Percentiles rank a stretch among this genome's conserved stretches.
phyloP scores from a whole-genome alignment of 2,113 vertebrate species.

The Leptobrachium leishanense region DNA sequence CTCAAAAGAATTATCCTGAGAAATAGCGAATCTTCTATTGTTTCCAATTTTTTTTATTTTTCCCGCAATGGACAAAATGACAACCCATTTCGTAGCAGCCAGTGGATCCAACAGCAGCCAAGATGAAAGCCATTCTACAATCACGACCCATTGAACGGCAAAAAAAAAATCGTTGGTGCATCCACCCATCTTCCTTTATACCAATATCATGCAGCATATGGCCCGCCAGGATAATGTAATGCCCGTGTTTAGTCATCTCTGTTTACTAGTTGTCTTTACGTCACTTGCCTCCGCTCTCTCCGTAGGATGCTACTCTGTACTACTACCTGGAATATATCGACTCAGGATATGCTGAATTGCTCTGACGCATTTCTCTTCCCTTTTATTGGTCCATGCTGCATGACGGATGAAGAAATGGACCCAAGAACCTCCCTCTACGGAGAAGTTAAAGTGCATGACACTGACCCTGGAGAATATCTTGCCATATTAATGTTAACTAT shows the following conservation, averaged over 20 bases:
- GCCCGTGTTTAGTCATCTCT: conserved; percentile 57
- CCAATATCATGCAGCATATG: conserved; percentile 65
- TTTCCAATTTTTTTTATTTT: conserved; percentile 53
- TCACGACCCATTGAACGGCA: conserved; percentile 57
- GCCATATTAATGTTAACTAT: too few species aligned
- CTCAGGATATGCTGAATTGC: conserved; percentile 61
- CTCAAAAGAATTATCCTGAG: conserved; percentile 69
- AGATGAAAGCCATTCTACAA: conserved; percentile 54
- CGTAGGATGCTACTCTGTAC: too few species aligned
- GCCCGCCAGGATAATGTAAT: conserved; percentile 55
- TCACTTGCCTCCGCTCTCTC: too few species aligned
- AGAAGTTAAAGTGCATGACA: conserved; percentile 84
- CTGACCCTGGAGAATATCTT: conserved; percentile 80
- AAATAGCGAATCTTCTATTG: conserved; percentile 69
- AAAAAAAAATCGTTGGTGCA: conserved; percentile 52
- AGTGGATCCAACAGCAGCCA: conserved; percentile 63
- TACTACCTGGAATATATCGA: conserved; percentile 62
- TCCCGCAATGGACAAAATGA: conserved; percentile 56
- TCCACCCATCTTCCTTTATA: conserved; percentile 59
- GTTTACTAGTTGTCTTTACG: conserved; percentile 35
- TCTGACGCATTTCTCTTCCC: conserved; percentile 57
- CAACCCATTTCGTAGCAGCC: conserved; percentile 65
- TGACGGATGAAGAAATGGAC: conserved; percentile 86
- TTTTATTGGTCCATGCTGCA: conserved; percentile 74
- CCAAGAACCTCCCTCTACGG: conserved; percentile 80